These are phyloP conservation scores for Phenganax subtilis DNA, from an alignment of 92 coral and sea anemone genomes.

Conservation along the genomic window DNA sequence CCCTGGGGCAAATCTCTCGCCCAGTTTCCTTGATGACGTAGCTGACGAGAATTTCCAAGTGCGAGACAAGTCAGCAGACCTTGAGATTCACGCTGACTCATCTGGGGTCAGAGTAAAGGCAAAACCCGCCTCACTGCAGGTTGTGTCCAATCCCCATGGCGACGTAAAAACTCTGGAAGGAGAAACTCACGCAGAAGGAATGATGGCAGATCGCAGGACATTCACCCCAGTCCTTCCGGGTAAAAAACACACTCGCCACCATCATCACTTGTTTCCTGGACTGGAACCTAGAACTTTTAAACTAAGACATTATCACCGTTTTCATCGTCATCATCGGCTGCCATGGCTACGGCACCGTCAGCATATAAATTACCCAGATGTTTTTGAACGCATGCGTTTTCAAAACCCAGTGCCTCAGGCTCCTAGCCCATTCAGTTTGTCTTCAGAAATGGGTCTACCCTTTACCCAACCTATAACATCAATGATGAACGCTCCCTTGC, in stretches of 20 bases:
- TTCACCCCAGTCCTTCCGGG: constrained; percentile 29
- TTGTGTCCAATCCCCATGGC: constrained; percentile 91
- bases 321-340: constrained; percentile 64
- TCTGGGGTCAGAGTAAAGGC: constrained; percentile 97
- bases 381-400: constrained; percentile 38
- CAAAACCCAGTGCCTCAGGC: constrained; percentile 16
- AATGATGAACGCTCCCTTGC: constrained; percentile 32
- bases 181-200: constrained; percentile 18
- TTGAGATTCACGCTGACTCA: constrained; percentile 97
- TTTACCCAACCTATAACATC: constrained; percentile 33
- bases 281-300: neutral
- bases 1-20: constrained; percentile 4
- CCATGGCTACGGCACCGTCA: constrained; percentile 61
- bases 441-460: constrained; percentile 23
- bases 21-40: constrained; percentile 15
- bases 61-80: constrained; percentile 94
- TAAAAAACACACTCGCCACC: constrained; percentile 12
- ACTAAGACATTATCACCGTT: constrained; percentile 41
- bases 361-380: constrained; percentile 31
- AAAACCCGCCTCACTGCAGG: constrained; percentile 98
- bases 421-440: constrained; percentile 3
- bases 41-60: constrained; percentile 65
- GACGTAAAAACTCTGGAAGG: constrained; percentile 23
- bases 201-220: constrained; percentile 26
- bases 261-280: neutral